phyloP scores from a whole-genome alignment of 2,888 invertebrate genomes.

The Anaspis maculata region DNA sequence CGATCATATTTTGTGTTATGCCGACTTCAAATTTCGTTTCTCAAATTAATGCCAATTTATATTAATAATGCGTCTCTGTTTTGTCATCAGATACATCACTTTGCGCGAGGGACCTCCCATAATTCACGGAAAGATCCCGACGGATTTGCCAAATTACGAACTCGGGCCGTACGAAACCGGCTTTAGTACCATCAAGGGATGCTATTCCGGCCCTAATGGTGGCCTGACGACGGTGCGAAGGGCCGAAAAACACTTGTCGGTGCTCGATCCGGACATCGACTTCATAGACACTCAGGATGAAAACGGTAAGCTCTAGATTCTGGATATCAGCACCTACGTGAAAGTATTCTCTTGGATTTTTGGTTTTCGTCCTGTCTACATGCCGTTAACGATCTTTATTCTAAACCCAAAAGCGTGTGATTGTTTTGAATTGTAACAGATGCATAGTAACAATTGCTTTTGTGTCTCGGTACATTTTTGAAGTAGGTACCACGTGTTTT shows the following conservation, averaged over 20 bases:
- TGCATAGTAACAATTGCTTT: no score
- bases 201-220: conserved; percentile 74
- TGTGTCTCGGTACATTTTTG: no score
- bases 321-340: no score
- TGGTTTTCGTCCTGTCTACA: conserved; percentile 4
- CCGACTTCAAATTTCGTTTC: no score
- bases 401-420: no score
- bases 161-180: conserved; percentile 47
- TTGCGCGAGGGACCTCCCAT: conserved; percentile 49
- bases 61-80: no score
- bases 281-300: conserved; percentile 55
- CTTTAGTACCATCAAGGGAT: conserved; percentile 54
- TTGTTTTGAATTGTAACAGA: no score
- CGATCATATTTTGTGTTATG: no score
- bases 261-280: conserved; percentile 61
- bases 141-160: conserved; percentile 59
- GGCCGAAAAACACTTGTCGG: conserved; percentile 56
- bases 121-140: conserved; percentile 61
- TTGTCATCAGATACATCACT: conserved; percentile 33
- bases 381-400: no score
- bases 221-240: conserved; percentile 68
- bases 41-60: no score
- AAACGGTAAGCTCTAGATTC: conserved; percentile 22
- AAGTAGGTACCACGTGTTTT: no score
- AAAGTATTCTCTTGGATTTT: no score